Conservation (phyloP, 2,888 invertebrate genomes). For the Brachypterus glaber region DNA sequence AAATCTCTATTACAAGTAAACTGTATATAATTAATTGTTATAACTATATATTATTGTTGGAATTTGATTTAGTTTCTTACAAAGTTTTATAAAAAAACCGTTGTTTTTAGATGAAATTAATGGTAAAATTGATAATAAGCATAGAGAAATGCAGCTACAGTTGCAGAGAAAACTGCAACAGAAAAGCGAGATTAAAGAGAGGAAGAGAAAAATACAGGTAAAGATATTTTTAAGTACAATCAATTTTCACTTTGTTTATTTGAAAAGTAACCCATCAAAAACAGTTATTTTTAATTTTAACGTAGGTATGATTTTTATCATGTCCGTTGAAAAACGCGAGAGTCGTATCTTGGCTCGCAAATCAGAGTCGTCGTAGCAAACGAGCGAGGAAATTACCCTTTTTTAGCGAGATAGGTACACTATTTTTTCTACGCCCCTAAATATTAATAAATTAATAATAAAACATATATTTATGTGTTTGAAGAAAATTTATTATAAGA, state of each 20-base stretch:
- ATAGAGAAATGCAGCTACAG: constrained; percentile 52
- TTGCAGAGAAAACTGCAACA: constrained; percentile 61
- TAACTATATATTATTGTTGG: neutral
- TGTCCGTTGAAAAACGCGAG: no score
- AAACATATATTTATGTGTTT: no score
- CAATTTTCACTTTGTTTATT: constrained; percentile 5
- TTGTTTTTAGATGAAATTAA: constrained; percentile 19
- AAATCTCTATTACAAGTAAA: constrained; percentile 1
- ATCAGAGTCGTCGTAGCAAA: no score
- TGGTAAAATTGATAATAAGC: constrained; percentile 34
- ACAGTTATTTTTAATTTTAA: no score
- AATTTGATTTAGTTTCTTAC: neutral
- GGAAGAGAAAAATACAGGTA: constrained; percentile 49
- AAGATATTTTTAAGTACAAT: constrained; percentile 13
- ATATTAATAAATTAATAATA: no score
- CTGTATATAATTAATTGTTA: neutral
- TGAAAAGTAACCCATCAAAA: no score
- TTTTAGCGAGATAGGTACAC: no score
- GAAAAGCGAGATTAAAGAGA: constrained; percentile 54
- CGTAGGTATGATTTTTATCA: no score
- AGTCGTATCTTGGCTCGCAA: no score
- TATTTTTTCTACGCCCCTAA: no score
- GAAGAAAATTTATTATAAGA: no score
- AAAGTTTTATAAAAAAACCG: neutral
- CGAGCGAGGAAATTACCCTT: no score